phyloP scores from a whole-genome alignment of 2,113 vertebrate species.

The Trichechus manatus region DNA sequence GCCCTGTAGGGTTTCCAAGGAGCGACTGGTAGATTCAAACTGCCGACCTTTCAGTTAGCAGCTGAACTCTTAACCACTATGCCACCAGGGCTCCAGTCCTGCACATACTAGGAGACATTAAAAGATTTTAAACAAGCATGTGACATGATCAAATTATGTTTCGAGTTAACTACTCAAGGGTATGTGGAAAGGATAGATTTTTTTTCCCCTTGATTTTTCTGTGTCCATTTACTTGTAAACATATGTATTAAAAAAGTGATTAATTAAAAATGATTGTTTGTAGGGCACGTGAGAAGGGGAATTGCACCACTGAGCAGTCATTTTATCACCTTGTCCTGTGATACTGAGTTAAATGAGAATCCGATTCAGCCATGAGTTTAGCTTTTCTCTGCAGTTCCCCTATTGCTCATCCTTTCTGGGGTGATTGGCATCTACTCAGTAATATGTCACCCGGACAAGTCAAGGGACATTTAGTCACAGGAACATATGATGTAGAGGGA shows the following conservation, averaged over 20 bases:
- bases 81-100: too few species aligned
- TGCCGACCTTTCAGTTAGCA: too few species aligned
- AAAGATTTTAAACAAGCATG: background rate
- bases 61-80: too few species aligned
- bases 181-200: background rate
- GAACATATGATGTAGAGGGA: background rate
- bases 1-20: too few species aligned
- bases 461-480: background rate
- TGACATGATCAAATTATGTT: fast-evolving
- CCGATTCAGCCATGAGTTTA: fast-evolving
- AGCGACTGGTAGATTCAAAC: too few species aligned
- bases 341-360: background rate
- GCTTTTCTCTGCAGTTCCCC: fast-evolving
- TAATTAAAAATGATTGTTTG: background rate
- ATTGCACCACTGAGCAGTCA: fast-evolving
- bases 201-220: background rate
- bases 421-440: background rate
- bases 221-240: background rate
- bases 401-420: background rate
- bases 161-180: background rate
- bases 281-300: fast-evolving
- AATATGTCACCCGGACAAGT: background rate
- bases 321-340: too few species aligned
- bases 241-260: background rate
- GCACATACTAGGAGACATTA: background rate